These are phyloP conservation scores for Eurypyga helias DNA, from an alignment of 2,113 vertebrate genomes.

Conservation along the genomic window DNA sequence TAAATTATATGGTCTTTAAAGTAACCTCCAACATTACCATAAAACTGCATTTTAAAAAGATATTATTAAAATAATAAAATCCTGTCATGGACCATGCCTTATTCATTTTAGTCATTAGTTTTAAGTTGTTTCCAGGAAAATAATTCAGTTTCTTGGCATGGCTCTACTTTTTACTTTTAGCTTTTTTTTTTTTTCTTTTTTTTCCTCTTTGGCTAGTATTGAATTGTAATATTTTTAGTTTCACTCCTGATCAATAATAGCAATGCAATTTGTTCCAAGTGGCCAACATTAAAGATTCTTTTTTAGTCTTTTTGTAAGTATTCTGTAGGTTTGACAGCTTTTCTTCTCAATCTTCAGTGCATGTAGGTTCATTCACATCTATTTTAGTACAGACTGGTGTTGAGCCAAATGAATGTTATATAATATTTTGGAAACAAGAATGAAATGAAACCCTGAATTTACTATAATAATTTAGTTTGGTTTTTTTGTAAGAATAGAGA, in stretches of 20 bases:
- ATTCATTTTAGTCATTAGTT: not conserved
- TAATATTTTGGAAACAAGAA: not conserved
- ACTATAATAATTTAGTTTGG: not conserved
- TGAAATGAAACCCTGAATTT: not conserved
- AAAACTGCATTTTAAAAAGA: not conserved
- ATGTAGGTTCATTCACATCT: not conserved
- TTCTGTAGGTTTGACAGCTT: not conserved
- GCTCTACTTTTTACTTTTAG: not conserved
- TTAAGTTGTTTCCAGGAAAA: slow-evolving; percentile 16
- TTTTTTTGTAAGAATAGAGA: not conserved
- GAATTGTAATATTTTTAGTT: not conserved
- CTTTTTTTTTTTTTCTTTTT: not conserved
- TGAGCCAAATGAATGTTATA: not conserved
- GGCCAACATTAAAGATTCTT: not conserved
- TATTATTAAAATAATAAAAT: not conserved
- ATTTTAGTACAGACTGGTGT: not conserved
- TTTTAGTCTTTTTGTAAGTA: not conserved
- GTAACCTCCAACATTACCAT: not conserved
- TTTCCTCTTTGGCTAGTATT: not conserved
- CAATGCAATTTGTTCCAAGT: not conserved
- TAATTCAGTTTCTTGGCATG: not conserved
- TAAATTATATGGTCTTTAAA: not conserved
- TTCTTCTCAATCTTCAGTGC: not conserved
- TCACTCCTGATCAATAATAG: not conserved
- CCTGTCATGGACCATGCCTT: not conserved